Conservation (phyloP, 2,797 vertebrate genomes). For the Steatocranus sp. region DNA sequence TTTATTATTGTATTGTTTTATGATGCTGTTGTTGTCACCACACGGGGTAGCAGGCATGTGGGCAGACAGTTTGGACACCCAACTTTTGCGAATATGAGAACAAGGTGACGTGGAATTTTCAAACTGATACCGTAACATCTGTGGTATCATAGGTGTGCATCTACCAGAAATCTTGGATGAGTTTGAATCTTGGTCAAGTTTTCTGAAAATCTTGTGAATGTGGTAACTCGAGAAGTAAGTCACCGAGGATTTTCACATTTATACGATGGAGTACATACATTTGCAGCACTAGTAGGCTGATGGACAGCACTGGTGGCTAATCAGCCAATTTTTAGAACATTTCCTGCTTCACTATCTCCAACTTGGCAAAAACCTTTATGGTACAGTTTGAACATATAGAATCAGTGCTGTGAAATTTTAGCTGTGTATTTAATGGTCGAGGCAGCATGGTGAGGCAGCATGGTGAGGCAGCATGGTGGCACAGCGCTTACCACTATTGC, state of each 20-base stretch:
- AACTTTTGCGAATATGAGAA: not conserved
- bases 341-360: not conserved
- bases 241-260: not conserved
- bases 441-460: not conserved
- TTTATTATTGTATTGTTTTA: not conserved
- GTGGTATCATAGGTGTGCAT: not conserved
- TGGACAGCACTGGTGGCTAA: not conserved
- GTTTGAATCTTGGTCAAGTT: not conserved
- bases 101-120: not conserved
- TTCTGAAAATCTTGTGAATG: not conserved
- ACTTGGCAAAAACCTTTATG: not conserved
- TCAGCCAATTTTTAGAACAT: not conserved
- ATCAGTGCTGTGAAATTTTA: not conserved
- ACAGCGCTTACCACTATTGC: not conserved
- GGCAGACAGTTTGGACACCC: not conserved
- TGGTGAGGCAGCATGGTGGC: not conserved
- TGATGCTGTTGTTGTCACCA: not conserved
- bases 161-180: not conserved
- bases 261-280: accelerated
- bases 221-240: not conserved
- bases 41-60: not conserved
- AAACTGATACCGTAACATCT: not conserved
- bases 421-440: not conserved
- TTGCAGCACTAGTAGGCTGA: not conserved
- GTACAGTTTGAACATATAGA: not conserved